Percentiles rank a stretch among this genome's conserved stretches.
Conservation (phyloP, 2,888 invertebrate genomes). For the Brachyptera risi region DNA sequence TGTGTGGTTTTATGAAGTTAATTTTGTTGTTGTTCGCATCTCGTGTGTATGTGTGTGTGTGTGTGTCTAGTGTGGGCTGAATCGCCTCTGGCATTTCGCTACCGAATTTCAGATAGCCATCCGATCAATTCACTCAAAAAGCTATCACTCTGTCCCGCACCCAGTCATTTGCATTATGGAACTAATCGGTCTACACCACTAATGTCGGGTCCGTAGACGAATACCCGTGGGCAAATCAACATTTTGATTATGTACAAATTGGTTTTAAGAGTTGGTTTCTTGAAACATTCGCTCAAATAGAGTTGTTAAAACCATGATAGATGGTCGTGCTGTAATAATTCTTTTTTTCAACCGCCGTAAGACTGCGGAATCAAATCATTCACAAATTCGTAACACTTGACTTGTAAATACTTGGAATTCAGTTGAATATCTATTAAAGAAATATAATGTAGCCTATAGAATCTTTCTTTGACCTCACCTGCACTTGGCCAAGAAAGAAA, state of each 20-base stretch:
- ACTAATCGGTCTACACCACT: not conserved
- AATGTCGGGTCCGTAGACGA: not conserved
- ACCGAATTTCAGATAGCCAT: constrained; percentile 9
- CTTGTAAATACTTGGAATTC: no score
- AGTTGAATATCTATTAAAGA: no score
- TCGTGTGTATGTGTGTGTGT: not conserved
- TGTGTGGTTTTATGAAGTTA: no score
- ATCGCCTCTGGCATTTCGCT: constrained; percentile 1
- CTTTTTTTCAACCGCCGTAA: no score
- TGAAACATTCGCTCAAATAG: constrained; percentile 3
- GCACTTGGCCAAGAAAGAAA: not conserved
- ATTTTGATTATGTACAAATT: constrained; percentile 21
- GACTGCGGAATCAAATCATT: no score
- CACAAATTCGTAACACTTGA: no score
- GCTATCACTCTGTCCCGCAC: constrained; percentile 12
- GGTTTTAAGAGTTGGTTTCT: constrained; percentile 6
- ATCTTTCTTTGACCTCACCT: not conserved
- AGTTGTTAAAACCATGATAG: constrained; percentile 9
- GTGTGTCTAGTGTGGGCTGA: not conserved
- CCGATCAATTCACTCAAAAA: not conserved
- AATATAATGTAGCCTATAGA: no score
- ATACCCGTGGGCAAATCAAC: not conserved
- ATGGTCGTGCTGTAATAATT: no score
- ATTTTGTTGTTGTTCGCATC: no score
- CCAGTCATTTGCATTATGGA: not conserved